Conservation (phyloP, 1,140 invertebrate species). For the Orchesella cincta region DNA sequence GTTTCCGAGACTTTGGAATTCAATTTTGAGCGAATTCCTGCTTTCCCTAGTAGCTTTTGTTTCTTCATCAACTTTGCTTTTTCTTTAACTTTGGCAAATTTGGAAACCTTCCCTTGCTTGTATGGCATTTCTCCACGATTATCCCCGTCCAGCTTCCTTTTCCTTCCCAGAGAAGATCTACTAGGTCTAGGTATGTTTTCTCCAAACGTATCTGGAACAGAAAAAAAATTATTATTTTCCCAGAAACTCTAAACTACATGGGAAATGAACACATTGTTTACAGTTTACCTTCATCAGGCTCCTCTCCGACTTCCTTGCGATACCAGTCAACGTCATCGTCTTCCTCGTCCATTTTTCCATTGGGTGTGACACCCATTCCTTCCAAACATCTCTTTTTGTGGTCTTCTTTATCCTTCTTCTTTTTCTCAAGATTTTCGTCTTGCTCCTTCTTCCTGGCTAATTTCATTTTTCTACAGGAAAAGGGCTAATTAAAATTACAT, state of each 20-base stretch:
- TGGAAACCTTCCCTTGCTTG: conserved; percentile 27
- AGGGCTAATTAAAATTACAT: no score
- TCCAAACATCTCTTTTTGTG: conserved; percentile 69
- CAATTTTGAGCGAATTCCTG: no score
- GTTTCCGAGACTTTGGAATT: no score
- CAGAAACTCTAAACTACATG: no score
- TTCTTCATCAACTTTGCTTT: conserved; percentile 42
- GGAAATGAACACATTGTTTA: neutral
- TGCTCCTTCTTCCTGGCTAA: conserved; percentile 73
- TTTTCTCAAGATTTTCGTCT: conserved; percentile 72
- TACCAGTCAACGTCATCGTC: conserved; percentile 78
- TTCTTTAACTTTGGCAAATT: conserved; percentile 46
- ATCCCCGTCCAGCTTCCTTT: neutral
- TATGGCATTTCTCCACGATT: neutral
- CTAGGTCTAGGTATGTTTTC: neutral
- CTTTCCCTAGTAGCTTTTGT: conserved; percentile 5
- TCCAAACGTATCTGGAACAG: conserved; percentile 14
- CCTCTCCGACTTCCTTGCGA: conserved; percentile 76
- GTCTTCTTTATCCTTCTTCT: conserved; percentile 67
- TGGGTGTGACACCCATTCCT: conserved; percentile 63
- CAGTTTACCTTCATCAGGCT: conserved; percentile 73
- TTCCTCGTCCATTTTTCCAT: conserved; percentile 47
- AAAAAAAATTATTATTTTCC: no score
- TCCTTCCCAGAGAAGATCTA: neutral
- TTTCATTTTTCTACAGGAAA: conserved; percentile 66